Conservation (phyloP, 2,113 vertebrate species). For the Salvator merianae region DNA sequence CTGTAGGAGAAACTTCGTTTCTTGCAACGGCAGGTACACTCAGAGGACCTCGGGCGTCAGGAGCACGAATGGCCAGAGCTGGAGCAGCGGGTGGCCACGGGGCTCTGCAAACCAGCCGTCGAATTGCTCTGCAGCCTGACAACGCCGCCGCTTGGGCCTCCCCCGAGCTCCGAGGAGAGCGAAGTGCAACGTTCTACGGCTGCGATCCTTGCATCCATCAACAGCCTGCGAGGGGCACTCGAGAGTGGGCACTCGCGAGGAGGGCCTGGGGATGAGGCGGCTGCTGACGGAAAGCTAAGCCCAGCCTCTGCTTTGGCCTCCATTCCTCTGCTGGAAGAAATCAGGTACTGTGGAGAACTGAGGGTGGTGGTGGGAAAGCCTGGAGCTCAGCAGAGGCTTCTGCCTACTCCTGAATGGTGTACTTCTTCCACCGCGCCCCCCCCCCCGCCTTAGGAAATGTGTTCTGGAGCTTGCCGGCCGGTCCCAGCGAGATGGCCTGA, state of each 20-base stretch:
- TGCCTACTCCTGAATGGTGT: background rate
- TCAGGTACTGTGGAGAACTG: background rate
- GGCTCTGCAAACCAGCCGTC: slow-evolving; percentile 35
- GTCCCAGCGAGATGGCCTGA: slow-evolving; percentile 55
- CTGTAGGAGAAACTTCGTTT: slow-evolving; percentile 65
- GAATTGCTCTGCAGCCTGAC: background rate
- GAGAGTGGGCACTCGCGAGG: background rate
- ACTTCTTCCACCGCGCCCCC: background rate
- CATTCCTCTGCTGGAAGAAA: background rate
- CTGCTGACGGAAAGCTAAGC: background rate
- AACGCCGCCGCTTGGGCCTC: too few species aligned
- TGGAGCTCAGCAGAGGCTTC: background rate
- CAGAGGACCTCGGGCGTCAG: slow-evolving; percentile 51
- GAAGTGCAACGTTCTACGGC: background rate
- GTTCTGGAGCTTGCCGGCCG: slow-evolving; percentile 52
- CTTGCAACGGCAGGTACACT: slow-evolving; percentile 64
- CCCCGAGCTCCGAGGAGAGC: background rate
- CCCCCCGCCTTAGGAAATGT: background rate
- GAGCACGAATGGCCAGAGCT: slow-evolving; percentile 21
- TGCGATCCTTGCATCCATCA: slow-evolving; percentile 6
- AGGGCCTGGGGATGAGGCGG: background rate
- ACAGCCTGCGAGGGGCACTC: background rate
- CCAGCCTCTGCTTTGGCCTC: background rate
- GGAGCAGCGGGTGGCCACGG: slow-evolving; percentile 49
- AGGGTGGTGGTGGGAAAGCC: too few species aligned